Evolutionary conservation across 2,113 vertebrate species (phyloP).

Genomic region (Diphyllodes magnificus): DNA sequence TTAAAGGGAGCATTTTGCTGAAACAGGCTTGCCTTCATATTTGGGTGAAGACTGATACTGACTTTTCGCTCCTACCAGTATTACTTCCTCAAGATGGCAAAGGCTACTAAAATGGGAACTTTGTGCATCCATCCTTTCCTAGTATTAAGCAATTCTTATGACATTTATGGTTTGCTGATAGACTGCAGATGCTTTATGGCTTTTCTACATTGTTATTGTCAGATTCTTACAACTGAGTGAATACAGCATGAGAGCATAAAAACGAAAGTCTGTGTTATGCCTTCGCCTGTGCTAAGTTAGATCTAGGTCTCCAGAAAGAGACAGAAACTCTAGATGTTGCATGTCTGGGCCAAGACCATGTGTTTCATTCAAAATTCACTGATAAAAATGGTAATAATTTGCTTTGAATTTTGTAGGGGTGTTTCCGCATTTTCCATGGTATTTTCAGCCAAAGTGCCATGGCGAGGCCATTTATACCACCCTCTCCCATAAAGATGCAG

Average conservation of each 20-base stretch:
- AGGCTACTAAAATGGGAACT: background rate
- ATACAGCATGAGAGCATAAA: background rate
- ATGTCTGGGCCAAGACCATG: background rate
- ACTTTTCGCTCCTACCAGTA: background rate
- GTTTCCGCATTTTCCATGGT: background rate
- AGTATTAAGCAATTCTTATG: conserved; percentile 19
- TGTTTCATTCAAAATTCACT: conserved; percentile 30
- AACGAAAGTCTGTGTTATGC: background rate
- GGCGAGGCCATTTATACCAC: background rate
- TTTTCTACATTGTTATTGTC: conserved; percentile 21
- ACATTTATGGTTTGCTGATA: conserved; percentile 33
- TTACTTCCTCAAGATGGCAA: background rate
- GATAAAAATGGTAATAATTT: background rate
- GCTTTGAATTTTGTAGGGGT: background rate
- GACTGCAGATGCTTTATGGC: conserved; percentile 41
- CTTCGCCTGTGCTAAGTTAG: conserved; percentile 28
- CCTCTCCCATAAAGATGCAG: background rate
- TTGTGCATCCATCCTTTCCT: background rate
- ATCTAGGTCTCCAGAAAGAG: conserved; percentile 30
- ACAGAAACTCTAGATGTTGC: conserved; percentile 7
- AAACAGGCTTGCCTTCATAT: background rate
- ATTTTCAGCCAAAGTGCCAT: conserved; percentile 10
- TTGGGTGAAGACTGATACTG: background rate
- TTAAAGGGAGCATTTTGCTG: background rate
- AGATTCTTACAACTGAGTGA: conserved; percentile 15